Evolutionary conservation across 2,888 invertebrate genomes (phyloP).

Genomic region (Platycheirus rosarum): DNA sequence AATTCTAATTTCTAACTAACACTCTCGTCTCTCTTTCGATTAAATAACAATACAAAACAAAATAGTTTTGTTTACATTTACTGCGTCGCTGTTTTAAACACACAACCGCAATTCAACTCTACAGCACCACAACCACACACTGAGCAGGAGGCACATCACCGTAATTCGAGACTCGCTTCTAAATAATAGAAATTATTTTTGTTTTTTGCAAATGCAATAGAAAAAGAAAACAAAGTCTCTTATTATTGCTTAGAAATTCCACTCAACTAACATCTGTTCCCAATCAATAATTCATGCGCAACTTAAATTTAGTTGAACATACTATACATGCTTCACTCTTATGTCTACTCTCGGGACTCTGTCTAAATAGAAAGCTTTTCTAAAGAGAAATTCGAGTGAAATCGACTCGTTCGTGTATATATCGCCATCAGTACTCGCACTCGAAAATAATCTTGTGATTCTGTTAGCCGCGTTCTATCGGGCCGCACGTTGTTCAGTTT

Average conservation of each 20-base stretch:
- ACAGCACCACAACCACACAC: not conserved
- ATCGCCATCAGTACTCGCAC: slow-evolving; percentile 52
- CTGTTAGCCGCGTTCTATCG: slow-evolving; percentile 71
- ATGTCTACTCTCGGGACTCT: too few relatives aligned
- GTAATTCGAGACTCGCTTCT: slow-evolving; percentile 66
- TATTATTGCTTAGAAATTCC: slow-evolving; percentile 7
- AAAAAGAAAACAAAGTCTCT: slow-evolving; percentile 7
- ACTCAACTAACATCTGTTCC: slow-evolving; percentile 52
- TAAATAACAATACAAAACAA: not conserved
- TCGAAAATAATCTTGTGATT: slow-evolving; percentile 71
- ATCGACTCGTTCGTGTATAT: slow-evolving; percentile 45
- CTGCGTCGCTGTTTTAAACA: slow-evolving; percentile 50
- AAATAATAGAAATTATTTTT: slow-evolving; percentile 23
- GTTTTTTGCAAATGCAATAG: slow-evolving; percentile 25
- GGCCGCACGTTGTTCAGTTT: slow-evolving; percentile 60
- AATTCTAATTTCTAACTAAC: not conserved
- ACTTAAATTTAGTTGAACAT: too few relatives aligned
- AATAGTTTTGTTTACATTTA: slow-evolving; percentile 71
- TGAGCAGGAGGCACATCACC: not conserved
- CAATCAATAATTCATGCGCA: slow-evolving; percentile 53
- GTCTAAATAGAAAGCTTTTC: slow-evolving; percentile 52
- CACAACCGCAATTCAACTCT: not conserved
- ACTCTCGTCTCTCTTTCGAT: not conserved
- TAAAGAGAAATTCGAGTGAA: slow-evolving; percentile 63
- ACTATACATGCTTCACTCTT: not conserved